A percentile compares a stretch with the other conserved stretches of the same genome.
These are phyloP conservation scores for Syrista parreyssii DNA, from an alignment of 2,888 invertebrate species.

Conservation along the genomic window DNA sequence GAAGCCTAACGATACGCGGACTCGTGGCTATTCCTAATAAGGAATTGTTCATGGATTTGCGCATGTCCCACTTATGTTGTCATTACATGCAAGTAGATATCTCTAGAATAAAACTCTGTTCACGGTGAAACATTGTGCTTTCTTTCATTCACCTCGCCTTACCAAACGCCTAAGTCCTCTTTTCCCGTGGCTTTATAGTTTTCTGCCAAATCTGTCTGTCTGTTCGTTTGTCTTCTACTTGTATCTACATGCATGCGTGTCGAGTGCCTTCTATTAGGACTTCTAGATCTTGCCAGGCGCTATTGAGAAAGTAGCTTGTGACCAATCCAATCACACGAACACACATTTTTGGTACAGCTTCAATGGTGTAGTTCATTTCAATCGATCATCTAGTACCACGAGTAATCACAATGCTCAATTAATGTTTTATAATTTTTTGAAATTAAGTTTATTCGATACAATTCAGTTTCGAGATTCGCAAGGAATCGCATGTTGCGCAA, in stretches of 20 bases:
- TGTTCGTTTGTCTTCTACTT: slow-evolving; percentile 22
- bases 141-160: slow-evolving; percentile 59
- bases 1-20: slow-evolving; percentile 24
- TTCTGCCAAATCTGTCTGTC: slow-evolving; percentile 15
- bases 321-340: background rate
- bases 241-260: slow-evolving; percentile 66
- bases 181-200: slow-evolving; percentile 35
- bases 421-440: background rate
- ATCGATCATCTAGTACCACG: background rate
- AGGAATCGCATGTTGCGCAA: background rate
- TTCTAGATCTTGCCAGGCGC: slow-evolving; percentile 38
- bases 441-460: too few relatives aligned
- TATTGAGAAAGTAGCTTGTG: background rate
- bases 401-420: background rate
- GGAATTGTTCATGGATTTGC: background rate
- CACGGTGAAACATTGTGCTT: slow-evolving; percentile 60
- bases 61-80: slow-evolving; percentile 45
- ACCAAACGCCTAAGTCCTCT: slow-evolving; percentile 29
- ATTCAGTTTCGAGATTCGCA: too few relatives aligned
- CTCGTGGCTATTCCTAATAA: background rate
- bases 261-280: slow-evolving; percentile 67
- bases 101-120: slow-evolving; percentile 61
- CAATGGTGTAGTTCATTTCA: too few relatives aligned
- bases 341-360: background rate
- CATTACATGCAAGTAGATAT: slow-evolving; percentile 50